Evolutionary conservation across 2,797 vertebrate genomes (phyloP).

Genomic region (Pangasius djambal): DNA sequence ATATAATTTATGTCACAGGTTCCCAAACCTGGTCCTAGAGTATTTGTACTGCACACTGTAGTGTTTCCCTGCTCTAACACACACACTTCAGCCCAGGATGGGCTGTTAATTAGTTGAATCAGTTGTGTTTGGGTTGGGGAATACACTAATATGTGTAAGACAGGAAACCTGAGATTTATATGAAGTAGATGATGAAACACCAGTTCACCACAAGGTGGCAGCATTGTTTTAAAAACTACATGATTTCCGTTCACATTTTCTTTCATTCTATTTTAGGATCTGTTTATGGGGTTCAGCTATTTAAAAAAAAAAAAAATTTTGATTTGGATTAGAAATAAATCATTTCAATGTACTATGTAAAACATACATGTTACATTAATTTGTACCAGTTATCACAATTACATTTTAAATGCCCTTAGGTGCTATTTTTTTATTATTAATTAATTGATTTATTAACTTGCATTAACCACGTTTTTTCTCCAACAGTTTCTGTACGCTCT

Average conservation of each 20-base stretch:
- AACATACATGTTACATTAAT: background rate
- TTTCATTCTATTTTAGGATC: background rate
- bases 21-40: background rate
- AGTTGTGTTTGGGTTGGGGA: background rate
- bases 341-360: background rate
- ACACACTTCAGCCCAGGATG: background rate
- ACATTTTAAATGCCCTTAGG: background rate
- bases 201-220: conserved; percentile 35
- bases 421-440: background rate
- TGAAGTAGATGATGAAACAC: background rate
- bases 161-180: background rate
- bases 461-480: background rate
- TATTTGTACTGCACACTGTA: background rate
- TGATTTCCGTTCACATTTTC: background rate
- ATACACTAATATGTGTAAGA: background rate
- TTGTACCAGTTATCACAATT: background rate
- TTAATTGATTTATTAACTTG: background rate
- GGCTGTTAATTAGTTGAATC: background rate
- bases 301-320: background rate
- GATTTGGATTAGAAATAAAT: background rate
- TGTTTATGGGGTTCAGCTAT: background rate
- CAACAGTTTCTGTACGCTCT: conserved; percentile 90
- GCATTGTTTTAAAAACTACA: conserved; percentile 12
- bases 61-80: background rate
- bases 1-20: background rate